Conservation (phyloP, 2,113 vertebrate genomes). For the Hippocampus abdominalis region DNA sequence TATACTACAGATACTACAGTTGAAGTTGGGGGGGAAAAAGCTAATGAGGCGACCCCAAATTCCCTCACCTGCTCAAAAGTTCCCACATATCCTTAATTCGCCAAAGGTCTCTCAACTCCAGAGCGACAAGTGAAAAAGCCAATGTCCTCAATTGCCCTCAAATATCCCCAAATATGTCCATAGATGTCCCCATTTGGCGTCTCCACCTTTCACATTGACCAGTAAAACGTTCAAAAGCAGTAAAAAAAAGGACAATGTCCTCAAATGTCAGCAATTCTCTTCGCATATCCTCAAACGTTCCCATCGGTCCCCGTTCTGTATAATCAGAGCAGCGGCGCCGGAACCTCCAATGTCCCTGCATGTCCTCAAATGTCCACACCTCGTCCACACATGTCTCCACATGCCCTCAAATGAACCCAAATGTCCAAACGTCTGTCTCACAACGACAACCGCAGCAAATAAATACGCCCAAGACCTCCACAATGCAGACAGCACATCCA, state of each 20-base stretch:
- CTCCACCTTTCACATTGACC: neutral
- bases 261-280: neutral
- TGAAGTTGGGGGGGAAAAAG: neutral
- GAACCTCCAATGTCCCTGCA: neutral
- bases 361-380: neutral
- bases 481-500: slow-evolving; percentile 1
- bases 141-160: neutral
- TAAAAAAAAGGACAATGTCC: too few species aligned
- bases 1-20: too few species aligned
- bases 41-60: neutral
- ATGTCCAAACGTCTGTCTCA: neutral
- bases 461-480: neutral
- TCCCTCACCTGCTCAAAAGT: too few species aligned
- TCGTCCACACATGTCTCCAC: neutral
- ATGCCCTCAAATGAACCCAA: neutral
- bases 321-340: neutral
- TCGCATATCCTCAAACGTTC: neutral
- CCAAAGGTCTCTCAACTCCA: neutral
- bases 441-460: neutral
- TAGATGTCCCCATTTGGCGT: neutral
- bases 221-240: neutral
- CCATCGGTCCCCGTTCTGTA: neutral
- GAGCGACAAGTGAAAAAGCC: neutral
- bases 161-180: neutral
- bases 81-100: neutral